Conservation (phyloP, 2,113 vertebrate genomes). For the Urocolius indicus region DNA sequence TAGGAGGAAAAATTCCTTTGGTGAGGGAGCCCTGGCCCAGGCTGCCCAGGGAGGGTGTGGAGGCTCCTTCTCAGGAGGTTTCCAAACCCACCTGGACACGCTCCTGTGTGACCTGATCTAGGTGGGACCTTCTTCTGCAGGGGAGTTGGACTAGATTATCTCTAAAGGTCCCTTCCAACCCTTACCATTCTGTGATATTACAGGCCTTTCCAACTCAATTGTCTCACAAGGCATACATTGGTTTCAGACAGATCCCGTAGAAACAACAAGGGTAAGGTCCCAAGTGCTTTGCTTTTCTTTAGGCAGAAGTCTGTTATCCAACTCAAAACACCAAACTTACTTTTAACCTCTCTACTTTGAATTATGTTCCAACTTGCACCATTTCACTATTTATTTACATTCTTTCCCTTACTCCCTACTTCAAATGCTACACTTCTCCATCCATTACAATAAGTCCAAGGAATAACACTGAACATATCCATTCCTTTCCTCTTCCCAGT, state of each 20-base stretch:
- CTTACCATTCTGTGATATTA: too few species aligned
- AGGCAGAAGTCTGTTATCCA: background rate
- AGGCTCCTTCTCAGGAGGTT: too few species aligned
- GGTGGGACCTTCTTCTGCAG: too few species aligned
- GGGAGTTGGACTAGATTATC: too few species aligned
- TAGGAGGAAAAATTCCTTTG: too few species aligned
- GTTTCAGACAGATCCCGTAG: rapidly evolving
- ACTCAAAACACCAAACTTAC: background rate
- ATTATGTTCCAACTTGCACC: background rate
- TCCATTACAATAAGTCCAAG: background rate
- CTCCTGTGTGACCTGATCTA: too few species aligned
- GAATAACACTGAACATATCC: background rate
- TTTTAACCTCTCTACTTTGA: too few species aligned
- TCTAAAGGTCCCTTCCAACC: too few species aligned
- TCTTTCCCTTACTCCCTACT: background rate
- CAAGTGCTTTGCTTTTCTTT: background rate
- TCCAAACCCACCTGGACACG: too few species aligned
- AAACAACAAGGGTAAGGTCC: rapidly evolving
- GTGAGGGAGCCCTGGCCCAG: too few species aligned
- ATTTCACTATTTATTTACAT: background rate
- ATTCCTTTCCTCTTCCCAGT: background rate
- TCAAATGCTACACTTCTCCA: background rate
- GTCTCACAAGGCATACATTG: rapidly evolving
- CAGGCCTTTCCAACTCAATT: too few species aligned
- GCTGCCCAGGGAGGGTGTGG: too few species aligned